Base-by-base conservation (phyloP, 1,140 invertebrate species). In the Epicauta chinensis region DNA sequence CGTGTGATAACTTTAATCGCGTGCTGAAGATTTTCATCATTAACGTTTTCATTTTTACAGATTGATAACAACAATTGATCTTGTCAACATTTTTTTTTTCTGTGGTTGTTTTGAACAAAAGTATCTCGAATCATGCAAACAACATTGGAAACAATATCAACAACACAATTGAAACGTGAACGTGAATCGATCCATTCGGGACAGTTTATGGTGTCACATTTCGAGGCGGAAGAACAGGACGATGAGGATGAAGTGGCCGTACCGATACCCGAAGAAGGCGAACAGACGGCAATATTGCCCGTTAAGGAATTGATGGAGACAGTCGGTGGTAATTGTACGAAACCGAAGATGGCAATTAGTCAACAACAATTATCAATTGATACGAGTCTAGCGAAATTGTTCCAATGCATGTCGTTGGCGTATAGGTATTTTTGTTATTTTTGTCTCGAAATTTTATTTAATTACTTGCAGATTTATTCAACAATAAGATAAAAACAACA, bases 171-270 rank as follows among this genome's bases (percentile, higher is more conserved):
- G 32, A 56, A 56, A 44, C 53, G 44, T 23, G 62, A 60, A 44
- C 62, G 58, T 53, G 91, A 94, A 71, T 82, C 86, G 1, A 97
- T 97, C 62, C 94, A 98, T 71, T 97, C 93, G 62, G 95, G 95
- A 14, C 94, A 98, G 71, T 98, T 97, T 73, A 98, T 98, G 95
- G 86, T 97, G 34, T 97, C 92, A 38, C 84, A 93, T 71, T 94
- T 97, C 74, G 93, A 97, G 71, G 89, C 91, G 23, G 89, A 93
- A 69, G 87, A 82, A 16, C 88, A 92, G 69, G 90, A 93, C 66
- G 88, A 91, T 65, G 89, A 92, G 64, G 88, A 91, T 64, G 83
- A 87, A 65, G 74, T 87, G 16, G 82, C 82, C 15, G 80, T 89
- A 12, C 82, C 87, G 12, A 83, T 89, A 53, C 81, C 86, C 7